phyloP scores from a whole-genome alignment of 2,888 invertebrate genomes.

The Pollenia amentaria region DNA sequence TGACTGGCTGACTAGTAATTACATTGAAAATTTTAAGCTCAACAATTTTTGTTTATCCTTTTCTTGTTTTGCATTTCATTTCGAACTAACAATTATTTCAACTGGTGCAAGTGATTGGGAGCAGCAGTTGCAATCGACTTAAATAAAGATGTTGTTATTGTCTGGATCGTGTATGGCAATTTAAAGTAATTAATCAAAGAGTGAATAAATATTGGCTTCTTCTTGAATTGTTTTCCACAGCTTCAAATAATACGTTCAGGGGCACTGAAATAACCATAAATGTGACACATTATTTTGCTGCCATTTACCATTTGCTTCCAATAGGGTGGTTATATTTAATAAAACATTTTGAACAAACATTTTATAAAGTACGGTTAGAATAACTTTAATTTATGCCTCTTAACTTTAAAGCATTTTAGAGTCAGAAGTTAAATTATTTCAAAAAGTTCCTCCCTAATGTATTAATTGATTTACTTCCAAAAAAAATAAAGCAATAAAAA shows the following conservation, averaged over 20 bases:
- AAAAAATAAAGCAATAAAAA: constrained; percentile 51
- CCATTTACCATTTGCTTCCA: constrained; percentile 8
- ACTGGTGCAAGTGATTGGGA: constrained; percentile 5
- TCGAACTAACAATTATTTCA: constrained; percentile 20
- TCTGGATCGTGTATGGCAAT: constrained; percentile 49
- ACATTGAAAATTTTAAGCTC: constrained; percentile 11
- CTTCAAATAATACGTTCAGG: neutral
- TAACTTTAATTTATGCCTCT: neutral
- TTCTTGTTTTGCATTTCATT: constrained; percentile 12
- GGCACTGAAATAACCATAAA: constrained; percentile 7
- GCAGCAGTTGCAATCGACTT: constrained; percentile 49
- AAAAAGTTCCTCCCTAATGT: constrained; percentile 11
- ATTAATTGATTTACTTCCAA: constrained; percentile 48
- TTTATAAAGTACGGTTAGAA: no score
- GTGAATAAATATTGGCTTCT: constrained; percentile 33
- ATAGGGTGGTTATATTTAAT: neutral
- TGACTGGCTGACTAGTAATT: constrained; percentile 29
- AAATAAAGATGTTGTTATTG: constrained; percentile 54
- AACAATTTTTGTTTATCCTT: constrained; percentile 12
- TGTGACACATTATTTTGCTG: constrained; percentile 55
- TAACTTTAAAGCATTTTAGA: neutral
- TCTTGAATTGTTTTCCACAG: neutral
- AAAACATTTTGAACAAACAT: no score
- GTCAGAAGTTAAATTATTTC: no score
- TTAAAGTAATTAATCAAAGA: constrained; percentile 69